Evolutionary conservation across 2,888 invertebrate genomes (phyloP), one percentile per base, ranked within the genome.

Genomic region (Apeira syringaria): DNA sequence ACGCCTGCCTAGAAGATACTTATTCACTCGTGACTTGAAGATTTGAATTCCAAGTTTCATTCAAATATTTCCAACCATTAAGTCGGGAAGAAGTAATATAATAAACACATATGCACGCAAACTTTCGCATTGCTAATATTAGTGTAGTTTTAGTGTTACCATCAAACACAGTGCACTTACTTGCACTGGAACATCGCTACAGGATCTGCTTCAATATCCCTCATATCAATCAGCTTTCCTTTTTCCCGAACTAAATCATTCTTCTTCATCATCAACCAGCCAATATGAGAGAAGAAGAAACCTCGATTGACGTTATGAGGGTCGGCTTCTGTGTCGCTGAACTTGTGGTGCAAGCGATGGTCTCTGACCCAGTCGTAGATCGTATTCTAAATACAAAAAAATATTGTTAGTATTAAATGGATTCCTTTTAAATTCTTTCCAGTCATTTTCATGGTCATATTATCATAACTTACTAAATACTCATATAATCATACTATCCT

Each of bases 271-370:
- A 97, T 83, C 24, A 97, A 84, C 97, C 97, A 97, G 27, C 97
- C 97, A 50, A 97, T 92, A 77, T 97, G 97, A 0, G 97, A 92
- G 82, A 97, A 97, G 91, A 97, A 97, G 75, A 98, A 94, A 1
- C 97, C 97, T 15, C 96, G 90, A 33, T 86, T 94, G 0, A 95
- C 94, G 66, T 96, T 95, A 74, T 96, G 96, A 0, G 96, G 96
- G 73, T 96, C 96, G 0, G 95, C 96, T 50, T 96, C 92, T 0
- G 96, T 96, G 70, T 96, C 96, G 48, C 94, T 94, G 88, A 92
- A 96, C 69, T 96, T 96, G 83, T 97, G 96, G 66, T 96, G 94
- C 7, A 94, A 91, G 35, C 94, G 80, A 67, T 94, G 93, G 57
- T 94, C 94, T 30, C 93, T 86, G 0, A 93, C 92, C 94, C 94